Evolutionary conservation across 1,140 invertebrate genomes (phyloP), one percentile per base, ranked within the genome.

Genomic region (Saccostrea cuccullata): DNA sequence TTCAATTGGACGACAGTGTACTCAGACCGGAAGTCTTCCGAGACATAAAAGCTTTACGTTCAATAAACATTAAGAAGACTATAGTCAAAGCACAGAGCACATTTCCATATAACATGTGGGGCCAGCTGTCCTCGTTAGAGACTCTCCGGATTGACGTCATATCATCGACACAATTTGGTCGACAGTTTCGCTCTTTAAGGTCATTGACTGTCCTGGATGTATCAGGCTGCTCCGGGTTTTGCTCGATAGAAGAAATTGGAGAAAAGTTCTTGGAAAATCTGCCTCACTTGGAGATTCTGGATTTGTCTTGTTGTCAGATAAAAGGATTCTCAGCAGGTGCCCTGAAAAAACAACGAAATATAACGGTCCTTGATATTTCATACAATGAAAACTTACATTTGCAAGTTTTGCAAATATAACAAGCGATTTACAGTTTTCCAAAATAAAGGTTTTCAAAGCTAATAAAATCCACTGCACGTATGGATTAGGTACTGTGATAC

Each of bases 401-500:
- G 3, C 2, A 20, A 84, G 36, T 15, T 13, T 87, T 36, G 40
- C 26, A 60, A 87, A 89, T 77, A n/a, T 87, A n/a, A 85, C 86
- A 4, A 15, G 20, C 20, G 82, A 89, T 47, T 47, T 89, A 73
- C 64, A 70, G 20, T 70, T 26, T 70, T 20, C 26, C 64, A 70
- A 70, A 70, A 70, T 26, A 70, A n/a, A 84, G 26, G 30, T 84
- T 40, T 23, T 89, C 15, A 87, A 82, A 20, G 5, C 73, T 6
- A 85, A 86, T 17, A 89, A 89, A 60, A 83, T 89, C 30, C 86
- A 89, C 58, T 36, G 82, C 60, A 84, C 82, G 4, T 89, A 84
- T 60, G 86, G 85, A 26, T 0, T 85, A 0, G 85, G 85, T 13
- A 87, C 82, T 36, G 13, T 77, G 17, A 11, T 89, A 6, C 12